Percentiles rank a stretch among this genome's conserved stretches.
phyloP scores from a whole-genome alignment of 2,888 invertebrate species.

The Chaetoderma sp. region DNA sequence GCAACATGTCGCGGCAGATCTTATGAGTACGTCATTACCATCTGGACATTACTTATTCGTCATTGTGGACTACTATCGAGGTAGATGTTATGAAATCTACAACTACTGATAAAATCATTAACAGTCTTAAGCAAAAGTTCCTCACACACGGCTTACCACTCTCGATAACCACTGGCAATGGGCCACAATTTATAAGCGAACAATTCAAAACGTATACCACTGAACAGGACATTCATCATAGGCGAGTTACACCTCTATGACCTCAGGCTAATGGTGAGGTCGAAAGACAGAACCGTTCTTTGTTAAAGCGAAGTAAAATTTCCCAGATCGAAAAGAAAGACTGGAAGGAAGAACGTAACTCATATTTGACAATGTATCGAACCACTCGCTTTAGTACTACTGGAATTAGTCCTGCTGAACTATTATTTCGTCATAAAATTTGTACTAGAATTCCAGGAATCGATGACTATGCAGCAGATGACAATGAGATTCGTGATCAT shows the following conservation, averaged over 20 bases:
- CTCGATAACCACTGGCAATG: slow-evolving; percentile 19
- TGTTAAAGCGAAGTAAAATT: slow-evolving; percentile 24
- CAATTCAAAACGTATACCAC: slow-evolving; percentile 12
- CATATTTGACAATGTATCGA: slow-evolving; percentile 18
- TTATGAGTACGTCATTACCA: slow-evolving; percentile 39
- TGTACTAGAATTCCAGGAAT: slow-evolving; percentile 22
- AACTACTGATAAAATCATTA: slow-evolving; percentile 19
- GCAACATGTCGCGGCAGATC: slow-evolving; percentile 38
- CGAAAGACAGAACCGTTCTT: slow-evolving; percentile 23
- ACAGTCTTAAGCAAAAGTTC: slow-evolving; percentile 12
- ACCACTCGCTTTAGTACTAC: slow-evolving; percentile 28
- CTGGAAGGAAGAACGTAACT: slow-evolving; percentile 16
- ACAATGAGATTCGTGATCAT: neutral
- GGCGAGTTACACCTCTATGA: slow-evolving; percentile 12
- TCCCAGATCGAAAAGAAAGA: slow-evolving; percentile 19
- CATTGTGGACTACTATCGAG: slow-evolving; percentile 36
- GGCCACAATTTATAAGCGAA: slow-evolving; percentile 1
- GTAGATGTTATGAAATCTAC: slow-evolving; percentile 13
- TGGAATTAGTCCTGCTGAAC: slow-evolving; percentile 21
- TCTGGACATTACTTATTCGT: slow-evolving; percentile 29
- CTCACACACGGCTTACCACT: slow-evolving; percentile 14
- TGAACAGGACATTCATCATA: slow-evolving; percentile 7
- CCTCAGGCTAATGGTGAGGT: slow-evolving; percentile 28
- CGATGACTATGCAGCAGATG: neutral
- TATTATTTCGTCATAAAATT: slow-evolving; percentile 25